Conservation (phyloP, 2,888 invertebrate species). For the Steromphala cineraria region DNA sequence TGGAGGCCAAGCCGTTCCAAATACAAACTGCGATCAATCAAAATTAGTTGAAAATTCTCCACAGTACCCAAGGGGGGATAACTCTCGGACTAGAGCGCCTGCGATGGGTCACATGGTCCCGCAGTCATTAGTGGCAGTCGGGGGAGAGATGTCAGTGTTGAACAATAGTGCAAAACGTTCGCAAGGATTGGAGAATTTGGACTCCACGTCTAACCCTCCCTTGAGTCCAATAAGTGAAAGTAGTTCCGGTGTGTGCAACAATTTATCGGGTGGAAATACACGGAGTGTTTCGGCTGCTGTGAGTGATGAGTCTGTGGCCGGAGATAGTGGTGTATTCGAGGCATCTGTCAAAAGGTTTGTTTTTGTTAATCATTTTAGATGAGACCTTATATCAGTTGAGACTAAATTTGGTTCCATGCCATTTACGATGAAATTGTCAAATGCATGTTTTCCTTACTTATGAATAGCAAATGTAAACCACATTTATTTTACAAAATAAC, state of each 20-base stretch:
- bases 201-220: slow-evolving; percentile 63
- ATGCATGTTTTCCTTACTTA: too few species aligned
- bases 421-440: too few species aligned
- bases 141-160: neutral
- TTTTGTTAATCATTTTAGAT: neutral
- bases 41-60: slow-evolving; percentile 15
- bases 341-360: slow-evolving; percentile 73
- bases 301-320: slow-evolving; percentile 97
- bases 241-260: slow-evolving; percentile 73
- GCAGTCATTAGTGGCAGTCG: neutral
- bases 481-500: neutral
- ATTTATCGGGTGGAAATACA: slow-evolving; percentile 71
- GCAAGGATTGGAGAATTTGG: slow-evolving; percentile 30
- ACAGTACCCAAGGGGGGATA: slow-evolving; percentile 13
- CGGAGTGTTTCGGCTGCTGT: slow-evolving; percentile 91
- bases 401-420: too few species aligned
- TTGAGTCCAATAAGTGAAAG: slow-evolving; percentile 75
- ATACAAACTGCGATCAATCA: slow-evolving; percentile 23
- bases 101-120: neutral
- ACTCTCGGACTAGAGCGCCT: slow-evolving; percentile 15
- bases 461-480: neutral
- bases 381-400: too few species aligned
- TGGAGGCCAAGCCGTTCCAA: neutral
- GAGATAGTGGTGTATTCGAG: slow-evolving; percentile 79
- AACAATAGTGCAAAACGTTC: slow-evolving; percentile 8